phyloP scores from a whole-genome alignment of 2,797 vertebrate genomes.

The Channallabes apus region DNA sequence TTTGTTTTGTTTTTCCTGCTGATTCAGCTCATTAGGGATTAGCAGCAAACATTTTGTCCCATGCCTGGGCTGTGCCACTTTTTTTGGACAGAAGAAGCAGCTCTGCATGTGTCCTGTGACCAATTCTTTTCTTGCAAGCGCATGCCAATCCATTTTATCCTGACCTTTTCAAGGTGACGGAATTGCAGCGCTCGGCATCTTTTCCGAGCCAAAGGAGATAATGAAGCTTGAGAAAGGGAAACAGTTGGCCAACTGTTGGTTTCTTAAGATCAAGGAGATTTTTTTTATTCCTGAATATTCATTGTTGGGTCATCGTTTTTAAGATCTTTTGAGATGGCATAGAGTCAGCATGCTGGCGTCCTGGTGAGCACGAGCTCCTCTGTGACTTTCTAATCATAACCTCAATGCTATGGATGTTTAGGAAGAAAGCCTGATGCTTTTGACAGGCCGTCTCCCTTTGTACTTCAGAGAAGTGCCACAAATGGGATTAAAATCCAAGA shows the following conservation, averaged over 20 bases:
- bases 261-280: slow-evolving; percentile 31
- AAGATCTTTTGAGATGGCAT: slow-evolving; percentile 56
- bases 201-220: slow-evolving; percentile 62
- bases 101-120: slow-evolving; percentile 60
- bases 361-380: slow-evolving; percentile 61
- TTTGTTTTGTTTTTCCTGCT: slow-evolving; percentile 72
- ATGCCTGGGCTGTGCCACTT: slow-evolving; percentile 67
- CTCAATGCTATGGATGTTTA: slow-evolving; percentile 66
- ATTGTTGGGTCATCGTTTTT: slow-evolving; percentile 68
- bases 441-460: slow-evolving; percentile 67
- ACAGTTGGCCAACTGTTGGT: slow-evolving; percentile 35
- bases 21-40: slow-evolving; percentile 74
- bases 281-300: slow-evolving; percentile 67
- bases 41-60: slow-evolving; percentile 64
- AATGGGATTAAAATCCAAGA: slow-evolving; percentile 68
- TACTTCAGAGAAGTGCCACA: slow-evolving; percentile 61
- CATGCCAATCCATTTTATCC: slow-evolving; percentile 53
- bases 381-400: slow-evolving; percentile 72
- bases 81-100: slow-evolving; percentile 65
- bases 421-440: slow-evolving; percentile 67
- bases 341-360: slow-evolving; percentile 62
- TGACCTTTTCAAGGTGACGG: slow-evolving; percentile 57
- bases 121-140: slow-evolving; percentile 48
- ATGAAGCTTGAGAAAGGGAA: slow-evolving; percentile 53
- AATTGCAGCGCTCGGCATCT: slow-evolving; percentile 71